These are phyloP conservation scores for Lithophane ornitopus DNA, from an alignment of 2,888 invertebrate species.

Conservation along the genomic window DNA sequence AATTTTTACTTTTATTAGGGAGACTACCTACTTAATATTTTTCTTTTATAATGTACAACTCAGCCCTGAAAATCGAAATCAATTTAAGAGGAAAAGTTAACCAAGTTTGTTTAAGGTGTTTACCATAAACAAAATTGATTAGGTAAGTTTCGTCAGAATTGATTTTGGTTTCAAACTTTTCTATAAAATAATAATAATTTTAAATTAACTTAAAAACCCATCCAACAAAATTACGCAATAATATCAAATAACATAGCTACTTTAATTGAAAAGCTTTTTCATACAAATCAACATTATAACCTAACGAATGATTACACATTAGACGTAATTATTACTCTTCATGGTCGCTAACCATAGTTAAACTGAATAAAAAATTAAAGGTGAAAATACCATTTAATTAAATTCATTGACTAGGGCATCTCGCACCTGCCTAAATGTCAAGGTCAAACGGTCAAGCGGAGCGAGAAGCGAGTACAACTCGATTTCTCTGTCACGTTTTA, in stretches of 20 bases:
- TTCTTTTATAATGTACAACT: neutral
- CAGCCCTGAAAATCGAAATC: constrained; percentile 10
- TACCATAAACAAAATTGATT: constrained; percentile 38
- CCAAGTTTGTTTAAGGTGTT: constrained; percentile 30
- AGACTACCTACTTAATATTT: constrained; percentile 22
- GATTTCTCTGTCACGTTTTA: constrained; percentile 85
- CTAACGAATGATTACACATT: constrained; percentile 25
- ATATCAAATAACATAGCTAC: constrained; percentile 1
- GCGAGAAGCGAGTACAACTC: constrained; percentile 69
- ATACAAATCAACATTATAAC: constrained; percentile 9
- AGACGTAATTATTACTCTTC: constrained; percentile 29
- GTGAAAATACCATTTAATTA: constrained; percentile 63
- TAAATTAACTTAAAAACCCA: constrained; percentile 1
- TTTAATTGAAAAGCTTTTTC: constrained; percentile 30
- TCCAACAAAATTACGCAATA: constrained; percentile 21
- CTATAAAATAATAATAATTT: neutral
- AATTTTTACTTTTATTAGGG: neutral
- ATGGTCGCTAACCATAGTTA: constrained; percentile 29
- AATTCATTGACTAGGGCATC: constrained; percentile 62
- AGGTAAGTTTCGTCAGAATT: constrained; percentile 4
- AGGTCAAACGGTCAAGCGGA: constrained; percentile 82
- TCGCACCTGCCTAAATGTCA: constrained; percentile 79
- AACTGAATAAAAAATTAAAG: constrained; percentile 29
- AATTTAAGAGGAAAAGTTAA: constrained; percentile 27
- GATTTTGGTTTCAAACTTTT: constrained; percentile 12